Evolutionary conservation across 1,140 invertebrate genomes (phyloP), one percentile per base, ranked within the genome.

Genomic region (Kradibia gibbosae): DNA sequence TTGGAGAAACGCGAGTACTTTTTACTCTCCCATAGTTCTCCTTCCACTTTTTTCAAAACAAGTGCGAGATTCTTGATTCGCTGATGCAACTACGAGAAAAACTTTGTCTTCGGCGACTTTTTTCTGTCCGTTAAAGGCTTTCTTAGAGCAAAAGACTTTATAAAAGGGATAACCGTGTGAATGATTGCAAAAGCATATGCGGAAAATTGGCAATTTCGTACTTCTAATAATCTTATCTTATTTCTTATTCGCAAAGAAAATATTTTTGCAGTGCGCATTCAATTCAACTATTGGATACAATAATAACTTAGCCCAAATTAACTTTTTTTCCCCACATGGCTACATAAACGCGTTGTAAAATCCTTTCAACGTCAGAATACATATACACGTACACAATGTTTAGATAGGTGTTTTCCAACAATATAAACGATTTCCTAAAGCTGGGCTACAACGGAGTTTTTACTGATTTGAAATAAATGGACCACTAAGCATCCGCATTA

Each of bases 131-230:
- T 10, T 15, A 3, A 67, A 36, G 62, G 62, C 62, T 67, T 67
- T 34, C 17, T 36, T 39, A 15, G 13, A 34, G 28, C 0, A 34
- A 34, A n/a, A n/a, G 20, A 10, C 5, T 53, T 13, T 8, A 28
- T 1, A 62, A 31, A 62, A 1, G 8, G 15, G 8, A 39, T 36
- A n/a, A 67, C 10, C 28, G 13, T 11, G 70, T 48, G 70, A 45
- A 72, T 8, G 70, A 72, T 72, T 31, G 42, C 42, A 42, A 72
- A 48, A 28, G 70, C 70, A 31, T 72, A 17, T 50, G 42, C 39
- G 70, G 42, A 72, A 72, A 72, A 72, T 72, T 72, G 70, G n/a
- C 39, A 45, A 72, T 72, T 72, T 72, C 70, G 20, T 48, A 31
- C 15, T 72, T 48, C 45, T 72, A 45, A 72, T 48, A 50, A 72